Evolutionary conservation across 1,140 invertebrate species (phyloP).

Genomic region (Micrasema longulum): DNA sequence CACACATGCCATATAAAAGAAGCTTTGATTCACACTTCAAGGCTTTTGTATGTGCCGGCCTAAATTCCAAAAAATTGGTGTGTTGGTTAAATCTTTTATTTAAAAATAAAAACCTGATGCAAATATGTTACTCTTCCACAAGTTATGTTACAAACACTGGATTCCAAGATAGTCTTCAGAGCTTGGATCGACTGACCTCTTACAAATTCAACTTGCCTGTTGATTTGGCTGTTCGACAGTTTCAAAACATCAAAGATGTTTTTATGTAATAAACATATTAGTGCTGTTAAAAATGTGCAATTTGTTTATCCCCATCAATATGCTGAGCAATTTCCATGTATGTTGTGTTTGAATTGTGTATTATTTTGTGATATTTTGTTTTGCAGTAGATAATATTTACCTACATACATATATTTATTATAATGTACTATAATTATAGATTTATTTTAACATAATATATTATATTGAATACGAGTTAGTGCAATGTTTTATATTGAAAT

Average conservation of each 20-base stretch:
- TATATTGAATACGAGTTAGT: background rate
- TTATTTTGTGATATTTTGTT: conserved; percentile 15
- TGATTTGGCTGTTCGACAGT: conserved; percentile 94
- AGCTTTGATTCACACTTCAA: conserved; percentile 98
- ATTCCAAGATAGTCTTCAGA: conserved; percentile 94
- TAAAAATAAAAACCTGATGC: conserved; percentile 87
- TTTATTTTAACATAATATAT: background rate
- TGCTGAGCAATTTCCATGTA: conserved; percentile 7
- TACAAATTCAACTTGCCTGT: conserved; percentile 94
- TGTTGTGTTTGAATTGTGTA: background rate
- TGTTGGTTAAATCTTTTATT: conserved; percentile 94
- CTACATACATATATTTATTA: conserved; percentile 7
- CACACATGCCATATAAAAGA: conserved; percentile 92
- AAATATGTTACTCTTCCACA: conserved; percentile 93
- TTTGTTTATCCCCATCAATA: background rate
- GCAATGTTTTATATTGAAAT: background rate
- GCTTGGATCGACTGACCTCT: conserved; percentile 86
- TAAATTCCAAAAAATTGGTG: conserved; percentile 93
- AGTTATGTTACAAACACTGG: conserved; percentile 97
- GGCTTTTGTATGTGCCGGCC: conserved; percentile 94
- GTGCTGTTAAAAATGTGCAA: background rate
- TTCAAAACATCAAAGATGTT: conserved; percentile 98
- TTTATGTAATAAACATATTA: conserved; percentile 73
- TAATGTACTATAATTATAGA: background rate
- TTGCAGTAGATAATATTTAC: too few species aligned